A percentile compares a stretch with the other conserved stretches of the same genome.
Evolutionary conservation across 2,113 vertebrate species (phyloP).

Genomic region (Ciconia boyciana): DNA sequence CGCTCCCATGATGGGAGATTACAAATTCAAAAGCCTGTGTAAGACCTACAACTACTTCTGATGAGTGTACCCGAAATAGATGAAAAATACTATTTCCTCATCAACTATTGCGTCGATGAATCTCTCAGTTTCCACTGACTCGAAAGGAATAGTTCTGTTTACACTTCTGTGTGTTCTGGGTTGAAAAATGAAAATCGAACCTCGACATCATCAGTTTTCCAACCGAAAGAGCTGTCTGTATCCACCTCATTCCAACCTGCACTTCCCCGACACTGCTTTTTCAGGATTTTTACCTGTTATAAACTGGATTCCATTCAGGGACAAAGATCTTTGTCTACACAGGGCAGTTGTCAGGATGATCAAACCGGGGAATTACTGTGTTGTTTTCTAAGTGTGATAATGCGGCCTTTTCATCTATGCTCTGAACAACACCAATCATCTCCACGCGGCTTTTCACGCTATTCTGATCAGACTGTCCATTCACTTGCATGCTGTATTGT

Average conservation of each 20-base stretch:
- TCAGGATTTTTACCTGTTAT: neutral
- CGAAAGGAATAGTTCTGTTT: neutral
- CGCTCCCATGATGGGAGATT: neutral
- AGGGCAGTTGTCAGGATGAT: neutral
- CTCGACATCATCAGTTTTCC: neutral
- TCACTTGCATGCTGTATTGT: accelerated
- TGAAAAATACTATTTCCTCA: neutral
- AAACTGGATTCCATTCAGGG: neutral
- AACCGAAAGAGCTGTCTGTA: neutral
- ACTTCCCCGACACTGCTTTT: neutral
- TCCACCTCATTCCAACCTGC: neutral
- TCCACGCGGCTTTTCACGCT: neutral
- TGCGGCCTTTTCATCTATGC: accelerated
- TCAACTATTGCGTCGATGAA: neutral
- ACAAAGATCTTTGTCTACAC: neutral
- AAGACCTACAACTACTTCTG: neutral
- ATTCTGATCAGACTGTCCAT: neutral
- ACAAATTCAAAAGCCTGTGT: neutral
- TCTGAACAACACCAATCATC: neutral
- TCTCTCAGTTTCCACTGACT: neutral
- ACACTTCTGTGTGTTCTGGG: neutral
- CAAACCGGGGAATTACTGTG: neutral
- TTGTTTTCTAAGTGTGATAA: neutral
- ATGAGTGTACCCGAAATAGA: neutral
- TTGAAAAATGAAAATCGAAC: neutral